Evolutionary conservation across 2,888 invertebrate species (phyloP), one percentile per base, ranked within the genome.

Genomic region (Epinotia bilunana): DNA sequence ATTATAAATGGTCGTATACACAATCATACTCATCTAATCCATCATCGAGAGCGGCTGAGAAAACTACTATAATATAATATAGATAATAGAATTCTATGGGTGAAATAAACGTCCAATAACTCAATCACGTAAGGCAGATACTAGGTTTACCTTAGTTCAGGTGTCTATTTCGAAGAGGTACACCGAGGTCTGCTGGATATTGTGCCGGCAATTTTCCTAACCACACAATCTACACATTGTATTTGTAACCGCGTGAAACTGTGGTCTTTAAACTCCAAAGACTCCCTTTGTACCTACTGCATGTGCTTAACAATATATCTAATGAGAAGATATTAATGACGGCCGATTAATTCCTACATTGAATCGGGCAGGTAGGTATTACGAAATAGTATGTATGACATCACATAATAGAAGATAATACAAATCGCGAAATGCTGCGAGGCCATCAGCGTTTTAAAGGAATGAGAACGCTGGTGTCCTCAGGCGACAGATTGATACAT

Each of bases 271-370:
- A 70, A 69, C 63, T 57, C 23, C n/a, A 55, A 68, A 53, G 23
- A 18, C 65, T 23, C 57, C 12, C 49, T 23, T 70, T 70, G 49
- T 49, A 64, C n/a, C n/a, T n/a, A n/a, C 28, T 33, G 46, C 16
- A 23, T 62, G 64, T 16, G 33, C 55, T 58, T 39, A 70, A 74
- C 74, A 74, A 74, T 74, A 60, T 65, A 43, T 28, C 70, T 74
- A 74, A 74, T 74, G 74, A 74, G 65, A n/a, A 53, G 60, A 74
- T 74, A 74, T 74, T 74, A 71, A 74, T 74, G 74, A 70, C 57
- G 49, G 23, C 6, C 74, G 39, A 64, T 74, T 74, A 53, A 71
- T 65, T 70, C 28, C 57, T 74, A 69, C 60, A 71, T 57, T 73
- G 57, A 74, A 74, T 71, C 58, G 20, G 53, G 39, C 63, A 46